Conservation (phyloP, 2,888 invertebrate genomes). For the Crepidodera aurea region DNA sequence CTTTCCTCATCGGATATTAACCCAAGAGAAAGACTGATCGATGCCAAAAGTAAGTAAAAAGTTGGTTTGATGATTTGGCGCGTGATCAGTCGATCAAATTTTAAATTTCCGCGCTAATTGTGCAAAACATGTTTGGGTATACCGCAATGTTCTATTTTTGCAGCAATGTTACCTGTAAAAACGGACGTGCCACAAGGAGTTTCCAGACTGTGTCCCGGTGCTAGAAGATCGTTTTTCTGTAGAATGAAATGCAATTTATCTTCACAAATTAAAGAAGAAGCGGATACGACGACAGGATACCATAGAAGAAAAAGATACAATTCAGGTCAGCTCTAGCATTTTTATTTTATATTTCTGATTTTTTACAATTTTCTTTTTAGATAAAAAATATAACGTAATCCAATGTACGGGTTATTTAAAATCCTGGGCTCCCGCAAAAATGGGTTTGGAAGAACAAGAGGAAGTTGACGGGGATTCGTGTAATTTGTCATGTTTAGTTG, state of each 20-base stretch:
- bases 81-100: too few species aligned
- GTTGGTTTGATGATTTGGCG: too few species aligned
- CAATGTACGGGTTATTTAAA: conserved; percentile 94
- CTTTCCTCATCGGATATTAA: conserved; percentile 88
- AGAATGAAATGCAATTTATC: conserved; percentile 84
- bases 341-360: too few species aligned
- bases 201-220: conserved; percentile 85
- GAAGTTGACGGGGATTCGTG: conserved; percentile 69
- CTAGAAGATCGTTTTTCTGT: conserved; percentile 91
- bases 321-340: conserved; percentile 57
- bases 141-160: conserved; percentile 37
- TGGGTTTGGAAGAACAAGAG: conserved; percentile 73
- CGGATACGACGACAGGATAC: conserved; percentile 69
- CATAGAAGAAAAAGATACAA: conserved; percentile 72
- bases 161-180: conserved; percentile 92
- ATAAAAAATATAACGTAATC: conserved; percentile 87
- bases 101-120: too few species aligned
- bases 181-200: conserved; percentile 79
- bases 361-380: conserved; percentile 61
- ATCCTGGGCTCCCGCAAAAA: conserved; percentile 86
- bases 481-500: conserved; percentile 87
- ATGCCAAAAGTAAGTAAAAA: conserved; percentile 84
- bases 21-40: conserved; percentile 87
- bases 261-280: conserved; percentile 77
- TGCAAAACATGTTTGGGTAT: too few species aligned